Evolutionary conservation across 2,888 invertebrate genomes (phyloP), one percentile per base, ranked within the genome.

Genomic region (Macrosiphum euphorbiae): DNA sequence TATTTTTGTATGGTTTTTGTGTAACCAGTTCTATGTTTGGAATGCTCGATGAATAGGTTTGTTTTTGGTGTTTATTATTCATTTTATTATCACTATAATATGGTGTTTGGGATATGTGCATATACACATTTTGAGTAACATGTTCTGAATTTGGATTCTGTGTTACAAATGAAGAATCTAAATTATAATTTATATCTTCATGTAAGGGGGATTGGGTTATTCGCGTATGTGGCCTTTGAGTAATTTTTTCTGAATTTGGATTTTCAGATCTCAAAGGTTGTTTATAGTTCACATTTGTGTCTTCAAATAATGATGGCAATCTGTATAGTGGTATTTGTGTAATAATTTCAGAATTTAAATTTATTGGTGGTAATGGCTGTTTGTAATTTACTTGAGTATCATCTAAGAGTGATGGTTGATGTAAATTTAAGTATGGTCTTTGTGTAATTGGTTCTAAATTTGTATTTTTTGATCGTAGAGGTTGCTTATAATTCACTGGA

Each of bases 371-470:
- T 90, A 97, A 96, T 10, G 97, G 97, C 88, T 96, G 96, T 88
- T 97, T 96, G 95, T 97, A 97, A 96, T 98, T 98, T 0, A 98
- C 97, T 24, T 97, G 96, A 0, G 97, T 97, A 95, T 98, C 98
- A 55, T 94, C 94, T 78, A 88, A 92, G 0, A 94, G 44, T 86
- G 94, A 94, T 89, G 91, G 35, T 24, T 67, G 84, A 44, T 41
- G 47, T 86, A n/a, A 10, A 91, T 85, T 95, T 95, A 94, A 94
- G 95, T 94, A 61, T 95, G 94, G 61, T 95, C 47, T 91, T 95
- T 94, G 95, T 95, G 87, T 92, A 20, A 91, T 87, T 78, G 58
- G n/a, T 84, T 94, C 91, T 86, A 41, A n/a, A 52, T 84, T 61
- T 88, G 28, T 89, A 44, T 58, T 85, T 35, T 89, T 84, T 44